Evolutionary conservation across 2,888 invertebrate species (phyloP), one percentile per base, ranked within the genome.

Genomic region (Tipula lateralis): DNA sequence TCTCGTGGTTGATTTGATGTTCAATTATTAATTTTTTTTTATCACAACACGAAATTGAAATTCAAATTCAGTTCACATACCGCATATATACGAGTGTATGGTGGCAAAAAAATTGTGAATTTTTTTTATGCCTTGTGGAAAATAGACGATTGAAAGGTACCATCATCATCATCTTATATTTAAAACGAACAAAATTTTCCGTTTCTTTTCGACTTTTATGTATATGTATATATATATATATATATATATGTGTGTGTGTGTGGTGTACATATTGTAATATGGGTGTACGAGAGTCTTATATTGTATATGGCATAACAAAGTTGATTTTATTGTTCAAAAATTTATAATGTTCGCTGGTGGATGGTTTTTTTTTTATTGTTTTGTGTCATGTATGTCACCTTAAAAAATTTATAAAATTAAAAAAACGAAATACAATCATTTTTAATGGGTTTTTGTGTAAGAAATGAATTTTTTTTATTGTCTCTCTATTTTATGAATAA

Each of bases 1-100:
- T 66, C 24, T 84, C 84, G 83, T 39, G 82, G 84, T 84, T 84
- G 84, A 84, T 84, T 84, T 84, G 84, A 84, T 82, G 50, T 82
- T 84, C 44, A 84, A 84, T 84, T 84, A 84, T 84, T 84, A 82
- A 84, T 84, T 29, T 81, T 29, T 29, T 83, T 50, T 66, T 66
- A 66, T 66, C 24, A 19, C 24, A 66, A 66, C 66, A 66, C 66
- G 24, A 66, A 66, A 66, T 66, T 66, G 66, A 66, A 84, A 84
- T 84, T 84, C 83, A 84, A 84, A 84, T 84, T 84, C 84, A 84
- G 84, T 83, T 83, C 84, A 66, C 66, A 66, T 66, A 24, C 66
- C 66, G 24, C 24, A 24, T n/a, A n/a, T n/a, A n/a, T n/a, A n/a
- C n/a, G n/a, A n/a, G n/a, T n/a, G n/a, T 66, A 66, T 66, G 66